A percentile compares a stretch with the other conserved stretches of the same genome.
These are phyloP conservation scores for Palythoa caribaeorum DNA, from an alignment of 92 coral and sea anemone genomes.

Conservation along the genomic window DNA sequence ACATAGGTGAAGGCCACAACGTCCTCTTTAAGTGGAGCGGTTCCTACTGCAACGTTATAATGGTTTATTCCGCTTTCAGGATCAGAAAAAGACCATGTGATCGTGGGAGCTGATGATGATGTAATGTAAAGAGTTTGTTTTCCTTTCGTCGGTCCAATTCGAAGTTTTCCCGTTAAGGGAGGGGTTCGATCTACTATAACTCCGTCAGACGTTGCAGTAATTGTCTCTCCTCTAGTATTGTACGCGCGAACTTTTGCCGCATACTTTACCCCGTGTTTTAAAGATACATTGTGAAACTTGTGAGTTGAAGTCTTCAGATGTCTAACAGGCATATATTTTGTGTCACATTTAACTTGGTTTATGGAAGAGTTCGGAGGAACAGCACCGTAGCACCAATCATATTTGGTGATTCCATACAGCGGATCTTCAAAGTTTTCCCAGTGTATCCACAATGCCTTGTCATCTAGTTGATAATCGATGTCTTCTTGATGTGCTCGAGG, in stretches of 20 bases:
- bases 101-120: conserved; percentile 76
- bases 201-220: conserved; percentile 85
- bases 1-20: conserved; percentile 52
- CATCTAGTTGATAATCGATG: conserved; percentile 94
- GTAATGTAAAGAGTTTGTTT: conserved; percentile 70
- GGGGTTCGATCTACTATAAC: conserved; percentile 86
- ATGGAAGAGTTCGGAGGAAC: conserved; percentile 56
- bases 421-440: conserved; percentile 97
- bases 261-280: conserved; percentile 80
- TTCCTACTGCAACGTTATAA: conserved; percentile 71
- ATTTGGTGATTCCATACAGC: conserved; percentile 74
- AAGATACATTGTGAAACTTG: conserved; percentile 81
- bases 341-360: conserved; percentile 53
- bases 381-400: conserved; percentile 93
- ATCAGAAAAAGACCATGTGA: conserved; percentile 83
- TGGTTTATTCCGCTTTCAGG: conserved; percentile 78
- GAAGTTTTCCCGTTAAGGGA: conserved; percentile 66
- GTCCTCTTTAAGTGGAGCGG: conserved; percentile 75
- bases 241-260: conserved; percentile 77
- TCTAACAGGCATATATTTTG: conserved; percentile 67
- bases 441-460: conserved; percentile 92
- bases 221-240: conserved; percentile 74
- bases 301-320: conserved; percentile 73
- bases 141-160: conserved; percentile 77
- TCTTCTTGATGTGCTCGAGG: conserved; percentile 67